phyloP scores from a whole-genome alignment of 2,888 invertebrate species.

The Hedychridium roseum region DNA sequence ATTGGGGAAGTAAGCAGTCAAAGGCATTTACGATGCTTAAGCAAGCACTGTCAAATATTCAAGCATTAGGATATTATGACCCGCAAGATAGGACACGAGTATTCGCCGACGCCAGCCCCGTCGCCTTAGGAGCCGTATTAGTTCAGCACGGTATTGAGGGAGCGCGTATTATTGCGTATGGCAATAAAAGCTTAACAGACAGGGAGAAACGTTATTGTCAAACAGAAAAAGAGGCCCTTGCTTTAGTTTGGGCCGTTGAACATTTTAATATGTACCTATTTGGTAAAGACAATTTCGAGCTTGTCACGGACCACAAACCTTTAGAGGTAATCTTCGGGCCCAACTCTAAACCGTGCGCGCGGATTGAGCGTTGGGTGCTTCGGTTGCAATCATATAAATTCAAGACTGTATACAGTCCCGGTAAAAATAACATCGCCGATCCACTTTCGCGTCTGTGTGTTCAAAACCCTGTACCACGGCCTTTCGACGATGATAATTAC shows the following conservation, averaged over 20 bases:
- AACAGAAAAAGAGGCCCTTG: constrained; percentile 35
- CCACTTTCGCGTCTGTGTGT: constrained; percentile 37
- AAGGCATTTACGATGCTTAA: constrained; percentile 11
- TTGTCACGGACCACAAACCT: constrained; percentile 40
- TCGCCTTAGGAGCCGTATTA: constrained; percentile 47
- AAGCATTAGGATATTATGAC: constrained; percentile 47
- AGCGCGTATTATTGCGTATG: constrained; percentile 54
- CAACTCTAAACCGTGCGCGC: constrained; percentile 20
- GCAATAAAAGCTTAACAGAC: constrained; percentile 50
- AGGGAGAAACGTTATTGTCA: constrained; percentile 44
- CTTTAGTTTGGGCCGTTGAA: constrained; percentile 29
- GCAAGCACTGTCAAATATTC: constrained; percentile 10
- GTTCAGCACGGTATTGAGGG: constrained; percentile 37
- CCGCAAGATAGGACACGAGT: constrained; percentile 41
- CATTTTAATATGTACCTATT: constrained; percentile 53
- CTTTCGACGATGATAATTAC: constrained; percentile 7
- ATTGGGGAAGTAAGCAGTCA: not conserved
- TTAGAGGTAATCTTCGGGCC: constrained; percentile 40
- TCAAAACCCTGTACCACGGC: not conserved
- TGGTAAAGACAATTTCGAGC: constrained; percentile 55
- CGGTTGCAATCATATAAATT: constrained; percentile 42
- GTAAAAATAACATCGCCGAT: constrained; percentile 42
- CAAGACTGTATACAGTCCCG: constrained; percentile 36
- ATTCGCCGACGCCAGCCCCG: constrained; percentile 52
- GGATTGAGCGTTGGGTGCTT: constrained; percentile 41